Conservation (phyloP, 2,113 vertebrate genomes). For the Dolichallabes microphthalmus region DNA sequence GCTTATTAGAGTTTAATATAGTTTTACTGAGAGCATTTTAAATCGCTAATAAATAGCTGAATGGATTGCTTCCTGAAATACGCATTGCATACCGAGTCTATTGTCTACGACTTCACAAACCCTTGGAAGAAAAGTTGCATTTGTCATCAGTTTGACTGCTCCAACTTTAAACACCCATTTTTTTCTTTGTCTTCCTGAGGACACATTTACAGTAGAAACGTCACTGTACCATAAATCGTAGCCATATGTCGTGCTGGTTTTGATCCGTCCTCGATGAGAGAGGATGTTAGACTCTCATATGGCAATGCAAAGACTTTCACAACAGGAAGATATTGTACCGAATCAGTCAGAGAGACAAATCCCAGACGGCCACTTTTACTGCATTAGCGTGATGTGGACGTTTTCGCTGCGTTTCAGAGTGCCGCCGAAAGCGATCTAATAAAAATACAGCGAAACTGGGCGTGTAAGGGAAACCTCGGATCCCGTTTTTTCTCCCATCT, state of each 20-base stretch:
- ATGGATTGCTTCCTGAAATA: neutral
- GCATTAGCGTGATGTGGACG: neutral
- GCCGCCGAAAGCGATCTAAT: slow-evolving; percentile 12
- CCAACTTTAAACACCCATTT: neutral
- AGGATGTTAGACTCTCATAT: slow-evolving; percentile 3
- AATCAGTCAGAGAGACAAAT: slow-evolving; percentile 5
- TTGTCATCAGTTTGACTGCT: neutral
- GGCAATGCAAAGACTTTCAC: neutral
- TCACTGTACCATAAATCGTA: neutral
- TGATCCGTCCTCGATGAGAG: slow-evolving; percentile 4
- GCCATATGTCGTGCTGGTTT: slow-evolving; percentile 1
- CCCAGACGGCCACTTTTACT: slow-evolving; percentile 29
- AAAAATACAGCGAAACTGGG: slow-evolving; percentile 28
- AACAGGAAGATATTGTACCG: slow-evolving; percentile 3
- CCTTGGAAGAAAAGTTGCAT: neutral
- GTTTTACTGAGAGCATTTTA: neutral
- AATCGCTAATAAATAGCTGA: neutral
- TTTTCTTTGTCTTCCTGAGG: neutral
- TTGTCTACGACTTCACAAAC: neutral
- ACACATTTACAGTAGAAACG: slow-evolving; percentile 7
- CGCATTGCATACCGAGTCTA: neutral
- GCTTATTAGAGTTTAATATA: neutral
- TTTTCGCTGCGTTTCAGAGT: neutral
- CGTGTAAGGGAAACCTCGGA: slow-evolving; percentile 36
- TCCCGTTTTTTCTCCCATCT: slow-evolving; percentile 38